Evolutionary conservation across 2,113 vertebrate species (phyloP).

Genomic region (Propithecus coquereli): DNA sequence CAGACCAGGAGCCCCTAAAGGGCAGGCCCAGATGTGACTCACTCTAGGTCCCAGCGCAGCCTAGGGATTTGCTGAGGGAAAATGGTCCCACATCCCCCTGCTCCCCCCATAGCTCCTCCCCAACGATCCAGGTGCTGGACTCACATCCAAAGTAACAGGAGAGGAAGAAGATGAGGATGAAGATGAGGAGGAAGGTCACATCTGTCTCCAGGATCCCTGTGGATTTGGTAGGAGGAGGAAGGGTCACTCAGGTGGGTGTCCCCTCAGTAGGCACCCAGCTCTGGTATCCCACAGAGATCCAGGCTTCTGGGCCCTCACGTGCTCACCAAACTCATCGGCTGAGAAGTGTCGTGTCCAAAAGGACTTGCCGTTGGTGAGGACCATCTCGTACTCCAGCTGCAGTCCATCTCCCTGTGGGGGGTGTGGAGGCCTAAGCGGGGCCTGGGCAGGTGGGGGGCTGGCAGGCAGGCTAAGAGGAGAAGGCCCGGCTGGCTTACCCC

Average conservation of each 20-base stretch:
- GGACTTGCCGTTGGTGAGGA: slow-evolving; percentile 93
- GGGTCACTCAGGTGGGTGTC: neutral
- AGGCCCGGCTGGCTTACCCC: slow-evolving; percentile 83
- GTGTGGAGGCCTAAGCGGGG: slow-evolving; percentile 55
- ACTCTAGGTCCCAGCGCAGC: too few relatives aligned
- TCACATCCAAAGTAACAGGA: slow-evolving; percentile 95
- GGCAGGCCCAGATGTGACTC: too few relatives aligned
- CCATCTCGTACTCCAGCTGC: slow-evolving; percentile 94
- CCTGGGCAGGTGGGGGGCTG: slow-evolving; percentile 44
- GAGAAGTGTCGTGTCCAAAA: slow-evolving; percentile 96
- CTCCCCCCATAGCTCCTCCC: neutral
- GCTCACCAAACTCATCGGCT: slow-evolving; percentile 93
- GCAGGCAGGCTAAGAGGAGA: slow-evolving; percentile 55
- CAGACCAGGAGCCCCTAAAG: too few relatives aligned
- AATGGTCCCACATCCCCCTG: neutral
- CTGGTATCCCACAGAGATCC: neutral
- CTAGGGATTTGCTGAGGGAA: too few relatives aligned
- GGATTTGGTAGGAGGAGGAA: neutral
- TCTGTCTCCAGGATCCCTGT: slow-evolving; percentile 94
- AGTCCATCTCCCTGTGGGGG: slow-evolving; percentile 88
- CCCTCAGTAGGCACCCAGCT: neutral
- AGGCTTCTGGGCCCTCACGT: neutral
- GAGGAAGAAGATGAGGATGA: slow-evolving; percentile 89
- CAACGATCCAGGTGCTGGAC: slow-evolving; percentile 43
- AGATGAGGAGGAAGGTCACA: slow-evolving; percentile 93